Conservation (phyloP, 1,140 invertebrate genomes). For the Druon quercuslanigerum region DNA sequence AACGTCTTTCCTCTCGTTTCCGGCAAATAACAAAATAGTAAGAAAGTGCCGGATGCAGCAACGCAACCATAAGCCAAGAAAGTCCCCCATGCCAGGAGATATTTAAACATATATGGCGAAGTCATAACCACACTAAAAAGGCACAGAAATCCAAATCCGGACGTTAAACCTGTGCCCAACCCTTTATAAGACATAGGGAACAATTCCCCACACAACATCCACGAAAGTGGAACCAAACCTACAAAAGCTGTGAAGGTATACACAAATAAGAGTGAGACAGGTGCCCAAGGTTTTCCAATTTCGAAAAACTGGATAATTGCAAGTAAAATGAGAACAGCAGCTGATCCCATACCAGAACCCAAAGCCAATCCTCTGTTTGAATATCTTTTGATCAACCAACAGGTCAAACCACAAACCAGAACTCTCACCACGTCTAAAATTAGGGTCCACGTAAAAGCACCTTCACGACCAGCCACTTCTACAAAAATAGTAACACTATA, state of each 20-base stretch:
- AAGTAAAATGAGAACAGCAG: conserved; percentile 75
- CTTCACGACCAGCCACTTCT: conserved; percentile 73
- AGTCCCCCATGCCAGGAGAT: conserved; percentile 78
- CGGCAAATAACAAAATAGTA: conserved; percentile 82
- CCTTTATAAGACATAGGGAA: conserved; percentile 78
- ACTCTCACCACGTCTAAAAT: conserved; percentile 83
- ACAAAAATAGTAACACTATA: conserved; percentile 82
- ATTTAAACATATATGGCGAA: conserved; percentile 78
- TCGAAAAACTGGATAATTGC: conserved; percentile 65
- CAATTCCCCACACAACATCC: conserved; percentile 82
- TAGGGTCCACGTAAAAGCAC: conserved; percentile 80
- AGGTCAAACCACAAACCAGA: conserved; percentile 77
- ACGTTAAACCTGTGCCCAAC: conserved; percentile 79
- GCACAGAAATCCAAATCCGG: conserved; percentile 80
- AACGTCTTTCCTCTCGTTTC: conserved; percentile 88
- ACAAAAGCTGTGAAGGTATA: conserved; percentile 78
- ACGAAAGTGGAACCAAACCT: conserved; percentile 81
- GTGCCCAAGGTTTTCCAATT: conserved; percentile 70
- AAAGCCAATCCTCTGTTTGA: conserved; percentile 77
- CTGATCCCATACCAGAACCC: conserved; percentile 77
- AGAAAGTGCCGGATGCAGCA: conserved; percentile 79
- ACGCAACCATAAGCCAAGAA: conserved; percentile 83
- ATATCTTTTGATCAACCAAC: conserved; percentile 78
- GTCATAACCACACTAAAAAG: conserved; percentile 85
- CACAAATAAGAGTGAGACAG: conserved; percentile 74